Evolutionary conservation across 2,888 invertebrate species (phyloP).

Genomic region (Frankliniella intonsa): DNA sequence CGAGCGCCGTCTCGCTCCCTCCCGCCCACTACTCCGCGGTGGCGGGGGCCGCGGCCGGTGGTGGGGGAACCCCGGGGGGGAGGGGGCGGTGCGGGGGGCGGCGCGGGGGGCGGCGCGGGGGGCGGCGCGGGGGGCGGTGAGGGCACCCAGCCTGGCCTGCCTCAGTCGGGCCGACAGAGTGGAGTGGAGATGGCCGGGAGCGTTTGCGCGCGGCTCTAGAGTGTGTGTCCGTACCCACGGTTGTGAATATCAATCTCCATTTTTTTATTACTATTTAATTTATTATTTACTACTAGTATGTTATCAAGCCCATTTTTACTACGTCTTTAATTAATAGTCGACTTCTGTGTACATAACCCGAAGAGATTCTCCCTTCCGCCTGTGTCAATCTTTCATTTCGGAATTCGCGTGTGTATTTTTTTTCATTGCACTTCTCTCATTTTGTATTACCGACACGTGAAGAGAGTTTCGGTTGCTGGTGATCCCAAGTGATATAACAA

Average conservation of each 20-base stretch:
- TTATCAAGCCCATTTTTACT: slow-evolving; percentile 1
- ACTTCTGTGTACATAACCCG: neutral
- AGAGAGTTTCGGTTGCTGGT: too few species aligned
- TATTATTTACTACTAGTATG: neutral
- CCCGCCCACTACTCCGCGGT: slow-evolving; percentile 13
- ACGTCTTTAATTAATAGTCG: neutral
- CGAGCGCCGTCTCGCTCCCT: neutral
- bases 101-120: neutral
- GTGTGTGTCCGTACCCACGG: slow-evolving; percentile 15
- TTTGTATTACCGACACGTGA: neutral
- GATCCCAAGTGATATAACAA: too few species aligned
- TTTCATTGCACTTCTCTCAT: neutral
- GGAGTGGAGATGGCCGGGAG: slow-evolving; percentile 13
- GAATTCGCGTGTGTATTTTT: slow-evolving; percentile 12
- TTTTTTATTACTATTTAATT: neutral
- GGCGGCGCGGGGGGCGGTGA: neutral
- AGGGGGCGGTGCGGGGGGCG: neutral
- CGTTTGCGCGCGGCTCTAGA: neutral
- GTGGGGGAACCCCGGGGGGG: neutral
- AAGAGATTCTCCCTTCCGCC: slow-evolving; percentile 3
- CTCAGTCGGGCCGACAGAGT: slow-evolving; percentile 5
- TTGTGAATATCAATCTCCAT: slow-evolving; percentile 23
- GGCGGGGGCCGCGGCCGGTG: neutral
- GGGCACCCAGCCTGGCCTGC: neutral
- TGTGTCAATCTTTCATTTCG: neutral